Conservation (phyloP, 2,113 vertebrate species). For the Tautogolabrus adspersus region DNA sequence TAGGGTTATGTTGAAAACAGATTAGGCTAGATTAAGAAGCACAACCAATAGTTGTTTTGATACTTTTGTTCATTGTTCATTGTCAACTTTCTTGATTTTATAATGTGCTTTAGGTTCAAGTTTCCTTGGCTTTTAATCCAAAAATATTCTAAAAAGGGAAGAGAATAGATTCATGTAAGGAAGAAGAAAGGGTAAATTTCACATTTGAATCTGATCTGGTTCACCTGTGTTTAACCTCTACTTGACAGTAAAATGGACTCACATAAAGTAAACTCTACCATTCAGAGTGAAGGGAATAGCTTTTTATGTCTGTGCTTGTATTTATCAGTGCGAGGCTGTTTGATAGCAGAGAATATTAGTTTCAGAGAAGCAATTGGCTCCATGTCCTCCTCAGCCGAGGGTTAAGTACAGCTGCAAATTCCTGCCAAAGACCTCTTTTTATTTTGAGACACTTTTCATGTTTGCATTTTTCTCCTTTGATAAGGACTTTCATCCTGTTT, state of each 20-base stretch:
- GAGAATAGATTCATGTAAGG: no score
- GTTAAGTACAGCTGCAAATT: constrained; percentile 59
- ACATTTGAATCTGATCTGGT: not conserved
- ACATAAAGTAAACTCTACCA: not conserved
- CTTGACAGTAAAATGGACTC: not conserved
- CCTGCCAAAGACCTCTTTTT: constrained; percentile 74
- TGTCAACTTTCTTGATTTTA: no score
- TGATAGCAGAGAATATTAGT: constrained; percentile 71
- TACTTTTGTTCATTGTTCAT: no score
- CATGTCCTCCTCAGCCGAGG: constrained; percentile 40
- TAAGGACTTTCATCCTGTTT: constrained; percentile 82
- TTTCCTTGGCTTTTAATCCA: no score
- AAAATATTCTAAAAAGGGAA: no score
- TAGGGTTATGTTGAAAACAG: no score
- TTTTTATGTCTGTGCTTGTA: constrained; percentile 54
- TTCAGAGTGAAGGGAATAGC: not conserved
- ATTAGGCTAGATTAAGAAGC: no score
- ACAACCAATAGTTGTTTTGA: no score
- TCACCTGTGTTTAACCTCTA: not conserved
- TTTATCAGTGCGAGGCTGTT: constrained; percentile 60
- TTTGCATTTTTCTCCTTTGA: constrained; percentile 82
- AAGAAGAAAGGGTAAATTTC: not conserved
- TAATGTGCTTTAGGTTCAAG: no score
- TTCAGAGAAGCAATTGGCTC: constrained; percentile 67
- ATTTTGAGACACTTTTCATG: constrained; percentile 78